Conservation (phyloP, 1,140 invertebrate genomes). For the Drosophila erecta region DNA sequence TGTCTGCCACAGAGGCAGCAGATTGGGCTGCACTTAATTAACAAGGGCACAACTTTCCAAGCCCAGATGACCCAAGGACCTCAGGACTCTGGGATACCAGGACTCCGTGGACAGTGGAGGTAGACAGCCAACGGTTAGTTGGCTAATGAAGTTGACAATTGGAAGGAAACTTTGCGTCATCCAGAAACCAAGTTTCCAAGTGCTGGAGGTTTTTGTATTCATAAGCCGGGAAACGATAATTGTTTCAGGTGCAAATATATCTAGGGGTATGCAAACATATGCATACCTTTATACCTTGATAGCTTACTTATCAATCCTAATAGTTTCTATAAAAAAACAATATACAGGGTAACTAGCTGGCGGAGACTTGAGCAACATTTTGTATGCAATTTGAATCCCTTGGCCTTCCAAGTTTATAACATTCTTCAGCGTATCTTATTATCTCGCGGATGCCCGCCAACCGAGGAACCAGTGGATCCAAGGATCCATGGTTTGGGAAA, state of each 20-base stretch:
- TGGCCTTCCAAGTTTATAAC: neutral
- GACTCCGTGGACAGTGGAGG: neutral
- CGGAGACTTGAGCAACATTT: neutral
- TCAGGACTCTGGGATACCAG: slow-evolving; percentile 7
- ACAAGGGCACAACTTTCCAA: slow-evolving; percentile 48
- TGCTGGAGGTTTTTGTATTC: slow-evolving; percentile 13
- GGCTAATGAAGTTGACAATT: slow-evolving; percentile 60
- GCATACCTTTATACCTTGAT: neutral
- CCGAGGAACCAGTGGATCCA: neutral
- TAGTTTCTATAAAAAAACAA: no score
- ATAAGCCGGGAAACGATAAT: slow-evolving; percentile 25
- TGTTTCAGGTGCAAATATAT: neutral
- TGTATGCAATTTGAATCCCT: neutral
- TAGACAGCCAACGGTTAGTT: slow-evolving; percentile 15
- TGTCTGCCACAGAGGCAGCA: slow-evolving; percentile 34
- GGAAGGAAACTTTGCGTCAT: slow-evolving; percentile 37
- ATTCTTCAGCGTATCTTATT: slow-evolving; percentile 13
- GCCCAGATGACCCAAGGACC: slow-evolving; percentile 32
- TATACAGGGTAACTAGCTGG: no score
- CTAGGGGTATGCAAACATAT: no score
- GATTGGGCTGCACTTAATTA: slow-evolving; percentile 71
- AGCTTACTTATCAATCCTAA: no score
- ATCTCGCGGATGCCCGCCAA: slow-evolving; percentile 5
- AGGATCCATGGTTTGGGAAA: slow-evolving; percentile 38
- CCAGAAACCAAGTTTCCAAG: slow-evolving; percentile 2